A percentile compares a stretch with the other conserved stretches of the same genome.
These are phyloP conservation scores for Mesorhabditis belari DNA, from an alignment of 2,888 invertebrate species.

Conservation along the genomic window DNA sequence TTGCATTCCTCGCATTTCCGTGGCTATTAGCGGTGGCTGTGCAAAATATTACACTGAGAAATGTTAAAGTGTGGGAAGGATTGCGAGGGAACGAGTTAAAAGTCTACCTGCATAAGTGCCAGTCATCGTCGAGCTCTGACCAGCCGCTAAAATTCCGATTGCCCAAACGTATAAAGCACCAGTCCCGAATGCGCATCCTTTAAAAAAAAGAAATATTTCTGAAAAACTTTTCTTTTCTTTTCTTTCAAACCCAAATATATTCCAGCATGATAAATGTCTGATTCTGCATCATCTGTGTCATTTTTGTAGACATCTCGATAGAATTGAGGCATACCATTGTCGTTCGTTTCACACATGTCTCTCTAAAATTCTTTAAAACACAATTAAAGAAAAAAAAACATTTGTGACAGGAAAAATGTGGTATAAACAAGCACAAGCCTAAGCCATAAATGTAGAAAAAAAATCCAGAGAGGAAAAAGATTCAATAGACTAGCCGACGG, in stretches of 20 bases:
- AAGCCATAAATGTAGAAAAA: too few species aligned
- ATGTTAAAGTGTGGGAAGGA: conserved; percentile 62
- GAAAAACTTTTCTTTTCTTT: too few species aligned
- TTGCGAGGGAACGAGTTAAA: conserved; percentile 72
- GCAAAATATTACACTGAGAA: too few species aligned
- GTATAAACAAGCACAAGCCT: background rate
- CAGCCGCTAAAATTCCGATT: conserved; percentile 59
- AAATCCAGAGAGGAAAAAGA: too few species aligned
- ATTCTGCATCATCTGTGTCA: conserved; percentile 24
- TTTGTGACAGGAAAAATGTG: too few species aligned
- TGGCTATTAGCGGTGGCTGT: background rate
- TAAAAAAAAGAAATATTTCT: background rate
- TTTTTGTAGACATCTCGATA: conserved; percentile 38
- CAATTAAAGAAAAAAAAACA: too few species aligned
- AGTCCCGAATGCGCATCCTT: conserved; percentile 55
- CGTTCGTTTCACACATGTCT: conserved; percentile 19
- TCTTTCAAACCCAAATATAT: conserved; percentile 55
- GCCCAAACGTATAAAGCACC: conserved; percentile 60
- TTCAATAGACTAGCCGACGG: too few species aligned
- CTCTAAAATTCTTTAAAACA: conserved; percentile 15
- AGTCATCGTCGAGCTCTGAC: conserved; percentile 60
- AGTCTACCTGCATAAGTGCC: conserved; percentile 58
- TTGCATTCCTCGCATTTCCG: background rate
- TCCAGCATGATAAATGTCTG: conserved; percentile 50
- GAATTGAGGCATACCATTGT: conserved; percentile 40